These are phyloP conservation scores for Ennomos quercinarius DNA, from an alignment of 2,888 invertebrate genomes.

Conservation along the genomic window DNA sequence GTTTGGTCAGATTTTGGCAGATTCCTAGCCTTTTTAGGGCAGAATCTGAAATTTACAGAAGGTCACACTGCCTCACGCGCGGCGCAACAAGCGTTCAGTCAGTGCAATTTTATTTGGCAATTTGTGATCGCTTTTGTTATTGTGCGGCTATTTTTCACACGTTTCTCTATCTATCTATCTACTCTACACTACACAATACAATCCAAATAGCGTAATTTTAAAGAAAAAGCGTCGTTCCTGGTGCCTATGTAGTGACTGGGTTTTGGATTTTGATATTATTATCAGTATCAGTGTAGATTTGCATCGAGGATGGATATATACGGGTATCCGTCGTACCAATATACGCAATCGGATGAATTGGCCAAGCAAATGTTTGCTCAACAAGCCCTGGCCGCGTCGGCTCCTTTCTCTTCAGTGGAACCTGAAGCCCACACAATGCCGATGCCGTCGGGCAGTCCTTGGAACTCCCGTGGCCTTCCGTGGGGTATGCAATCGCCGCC, in stretches of 20 bases:
- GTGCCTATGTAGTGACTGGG: not conserved
- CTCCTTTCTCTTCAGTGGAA: constrained; percentile 52
- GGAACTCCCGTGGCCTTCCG: constrained; percentile 82
- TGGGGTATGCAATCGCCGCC: constrained; percentile 81
- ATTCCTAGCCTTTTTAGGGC: too few relatives aligned
- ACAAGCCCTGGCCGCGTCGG: constrained; percentile 62
- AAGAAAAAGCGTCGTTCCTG: too few relatives aligned
- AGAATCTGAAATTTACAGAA: too few relatives aligned
- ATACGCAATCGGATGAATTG: constrained; percentile 70
- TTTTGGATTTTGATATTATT: constrained; percentile 1
- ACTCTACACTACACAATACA: too few relatives aligned
- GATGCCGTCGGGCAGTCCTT: constrained; percentile 73
- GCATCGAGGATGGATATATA: constrained; percentile 69
- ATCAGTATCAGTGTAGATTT: not conserved
- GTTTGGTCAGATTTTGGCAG: too few relatives aligned
- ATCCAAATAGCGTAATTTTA: too few relatives aligned
- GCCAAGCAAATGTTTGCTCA: constrained; percentile 74
- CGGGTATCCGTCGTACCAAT: constrained; percentile 66
- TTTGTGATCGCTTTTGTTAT: too few relatives aligned
- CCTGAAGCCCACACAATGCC: constrained; percentile 70
- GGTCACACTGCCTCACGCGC: too few relatives aligned
- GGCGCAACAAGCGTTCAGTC: too few relatives aligned
- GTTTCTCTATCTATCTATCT: too few relatives aligned
- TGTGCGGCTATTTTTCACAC: too few relatives aligned
- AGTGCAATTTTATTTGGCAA: too few relatives aligned